A percentile compares a stretch with the other conserved stretches of the same genome.
Conservation (phyloP, 2,888 invertebrate genomes). For the Drosophila affinis region DNA sequence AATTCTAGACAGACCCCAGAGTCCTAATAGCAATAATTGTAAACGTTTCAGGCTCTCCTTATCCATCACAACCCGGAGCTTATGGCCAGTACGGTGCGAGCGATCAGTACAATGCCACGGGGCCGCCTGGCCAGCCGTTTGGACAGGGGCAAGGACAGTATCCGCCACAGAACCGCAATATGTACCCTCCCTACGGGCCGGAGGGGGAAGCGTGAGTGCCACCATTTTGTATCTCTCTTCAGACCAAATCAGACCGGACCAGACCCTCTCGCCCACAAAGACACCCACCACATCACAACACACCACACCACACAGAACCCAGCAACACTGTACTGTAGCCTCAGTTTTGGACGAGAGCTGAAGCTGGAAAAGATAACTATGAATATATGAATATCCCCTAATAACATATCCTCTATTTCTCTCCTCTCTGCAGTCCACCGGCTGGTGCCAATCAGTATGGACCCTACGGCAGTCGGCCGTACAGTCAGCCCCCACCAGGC, state of each 20-base stretch:
- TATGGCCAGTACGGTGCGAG: constrained; percentile 89
- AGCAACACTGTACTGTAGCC: constrained; percentile 39
- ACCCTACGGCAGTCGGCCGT: constrained; percentile 82
- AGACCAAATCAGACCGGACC: background rate
- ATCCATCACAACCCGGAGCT: constrained; percentile 86
- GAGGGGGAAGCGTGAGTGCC: constrained; percentile 87
- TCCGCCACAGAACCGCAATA: constrained; percentile 90
- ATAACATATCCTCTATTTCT: background rate
- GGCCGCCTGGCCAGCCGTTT: constrained; percentile 85
- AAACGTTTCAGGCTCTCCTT: constrained; percentile 84
- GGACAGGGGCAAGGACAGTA: constrained; percentile 86
- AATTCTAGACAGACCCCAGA: background rate
- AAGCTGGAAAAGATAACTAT: background rate
- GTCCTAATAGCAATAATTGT: background rate
- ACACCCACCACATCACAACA: constrained; percentile 24
- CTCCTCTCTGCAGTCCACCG: constrained; percentile 72
- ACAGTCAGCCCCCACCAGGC: constrained; percentile 83
- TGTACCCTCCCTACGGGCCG: constrained; percentile 91
- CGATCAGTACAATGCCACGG: constrained; percentile 86
- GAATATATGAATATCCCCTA: background rate
- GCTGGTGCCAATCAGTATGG: constrained; percentile 84
- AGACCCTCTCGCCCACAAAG: constrained; percentile 13
- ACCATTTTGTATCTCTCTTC: constrained; percentile 30
- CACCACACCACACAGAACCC: constrained; percentile 18
- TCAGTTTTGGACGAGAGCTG: constrained; percentile 36